These are phyloP conservation scores for Kradibia gibbosae DNA, from an alignment of 1,140 invertebrate genomes.

Conservation along the genomic window DNA sequence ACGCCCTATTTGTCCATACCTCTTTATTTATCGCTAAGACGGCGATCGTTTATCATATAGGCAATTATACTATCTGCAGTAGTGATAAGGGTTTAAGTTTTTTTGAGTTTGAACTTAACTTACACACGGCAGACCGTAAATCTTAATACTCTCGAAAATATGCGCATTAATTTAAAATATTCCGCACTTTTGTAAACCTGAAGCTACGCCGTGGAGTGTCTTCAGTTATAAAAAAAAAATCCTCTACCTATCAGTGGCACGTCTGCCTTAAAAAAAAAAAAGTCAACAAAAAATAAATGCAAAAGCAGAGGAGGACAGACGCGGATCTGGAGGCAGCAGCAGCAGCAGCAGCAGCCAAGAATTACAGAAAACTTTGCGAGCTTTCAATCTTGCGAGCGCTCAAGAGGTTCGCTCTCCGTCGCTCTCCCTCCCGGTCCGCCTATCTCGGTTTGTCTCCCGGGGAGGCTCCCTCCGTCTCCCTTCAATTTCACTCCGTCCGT, in stretches of 20 bases:
- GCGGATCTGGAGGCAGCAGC: constrained; percentile 8
- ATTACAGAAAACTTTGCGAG: constrained; percentile 22
- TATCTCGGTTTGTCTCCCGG: neutral
- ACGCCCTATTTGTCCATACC: neutral
- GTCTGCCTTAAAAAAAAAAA: neutral
- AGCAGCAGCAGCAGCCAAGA: no score
- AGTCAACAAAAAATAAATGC: neutral
- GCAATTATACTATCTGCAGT: neutral
- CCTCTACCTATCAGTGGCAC: neutral
- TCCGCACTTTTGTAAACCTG: neutral
- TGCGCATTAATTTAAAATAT: constrained; percentile 2
- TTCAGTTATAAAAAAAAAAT: neutral
- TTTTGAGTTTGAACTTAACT: neutral
- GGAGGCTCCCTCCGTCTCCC: neutral
- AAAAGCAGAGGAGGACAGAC: neutral
- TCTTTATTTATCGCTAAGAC: neutral
- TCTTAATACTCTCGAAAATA: neutral
- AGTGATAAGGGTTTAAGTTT: neutral
- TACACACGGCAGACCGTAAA: neutral
- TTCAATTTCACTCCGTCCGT: neutral
- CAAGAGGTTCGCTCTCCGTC: neutral
- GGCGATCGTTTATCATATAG: neutral
- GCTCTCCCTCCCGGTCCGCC: neutral
- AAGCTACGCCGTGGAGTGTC: neutral
- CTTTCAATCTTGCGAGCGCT: constrained; percentile 4